phyloP scores from a whole-genome alignment of 2,113 vertebrate species.

The Alligator mississippiensis region DNA sequence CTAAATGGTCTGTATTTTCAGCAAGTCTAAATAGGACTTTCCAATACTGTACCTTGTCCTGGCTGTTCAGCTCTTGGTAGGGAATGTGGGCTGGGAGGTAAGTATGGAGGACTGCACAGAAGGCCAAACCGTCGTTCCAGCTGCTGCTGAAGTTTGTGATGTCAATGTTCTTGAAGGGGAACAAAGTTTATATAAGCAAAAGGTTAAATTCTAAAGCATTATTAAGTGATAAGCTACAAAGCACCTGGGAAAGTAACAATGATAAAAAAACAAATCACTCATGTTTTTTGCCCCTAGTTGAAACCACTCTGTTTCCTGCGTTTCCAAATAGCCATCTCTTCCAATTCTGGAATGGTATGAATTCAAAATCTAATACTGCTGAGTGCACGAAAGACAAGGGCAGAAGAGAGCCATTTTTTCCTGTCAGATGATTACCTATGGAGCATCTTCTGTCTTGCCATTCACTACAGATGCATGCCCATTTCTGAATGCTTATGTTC shows the following conservation, averaged over 20 bases:
- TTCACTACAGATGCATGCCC: not conserved
- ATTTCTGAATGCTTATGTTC: not conserved
- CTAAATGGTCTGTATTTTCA: too few relatives aligned
- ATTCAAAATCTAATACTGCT: not conserved
- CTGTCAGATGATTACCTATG: not conserved
- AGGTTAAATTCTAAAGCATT: not conserved
- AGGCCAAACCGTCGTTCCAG: conserved; percentile 97
- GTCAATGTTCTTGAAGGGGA: conserved; percentile 89
- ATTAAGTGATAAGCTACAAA: not conserved
- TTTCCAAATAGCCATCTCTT: not conserved
- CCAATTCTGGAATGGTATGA: not conserved
- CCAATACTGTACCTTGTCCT: conserved; percentile 87
- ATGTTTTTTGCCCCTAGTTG: not conserved
- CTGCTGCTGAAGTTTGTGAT: conserved; percentile 99
- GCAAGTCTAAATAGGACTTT: not conserved
- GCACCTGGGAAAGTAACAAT: too few relatives aligned
- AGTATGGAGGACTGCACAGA: conserved; percentile 95
- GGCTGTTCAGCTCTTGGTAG: conserved; percentile 93
- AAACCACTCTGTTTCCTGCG: not conserved
- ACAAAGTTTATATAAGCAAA: not conserved
- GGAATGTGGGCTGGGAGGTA: conserved; percentile 97
- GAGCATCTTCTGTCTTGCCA: rapidly evolving
- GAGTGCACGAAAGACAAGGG: not conserved
- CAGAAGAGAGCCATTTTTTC: not conserved
- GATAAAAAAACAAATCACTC: too few relatives aligned